phyloP scores from a whole-genome alignment of 2,888 invertebrate species.

The Cinara cedri region DNA sequence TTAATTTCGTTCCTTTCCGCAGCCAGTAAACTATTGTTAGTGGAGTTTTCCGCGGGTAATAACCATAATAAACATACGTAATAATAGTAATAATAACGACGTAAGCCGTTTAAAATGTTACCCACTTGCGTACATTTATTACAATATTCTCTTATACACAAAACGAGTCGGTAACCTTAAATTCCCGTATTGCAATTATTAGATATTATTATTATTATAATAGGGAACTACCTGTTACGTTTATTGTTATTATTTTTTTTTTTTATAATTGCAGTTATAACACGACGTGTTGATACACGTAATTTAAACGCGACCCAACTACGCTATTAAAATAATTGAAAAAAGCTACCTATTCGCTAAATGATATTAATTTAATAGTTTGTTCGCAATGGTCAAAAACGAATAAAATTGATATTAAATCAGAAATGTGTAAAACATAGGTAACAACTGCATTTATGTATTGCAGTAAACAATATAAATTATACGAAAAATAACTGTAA shows the following conservation, averaged over 20 bases:
- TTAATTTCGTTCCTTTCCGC: neutral
- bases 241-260: too few species aligned
- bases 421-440: too few species aligned
- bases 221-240: too few species aligned
- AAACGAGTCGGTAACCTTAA: constrained; percentile 9
- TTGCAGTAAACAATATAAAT: neutral
- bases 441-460: too few species aligned
- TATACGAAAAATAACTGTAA: neutral
- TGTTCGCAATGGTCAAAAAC: neutral
- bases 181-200: constrained; percentile 17
- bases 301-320: neutral
- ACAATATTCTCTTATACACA: constrained; percentile 1
- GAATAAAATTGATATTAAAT: neutral
- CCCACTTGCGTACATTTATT: neutral
- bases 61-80: too few species aligned
- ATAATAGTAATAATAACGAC: too few species aligned
- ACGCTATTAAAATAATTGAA: constrained; percentile 18
- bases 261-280: too few species aligned
- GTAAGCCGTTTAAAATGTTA: constrained; percentile 22
- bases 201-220: neutral
- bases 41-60: neutral
- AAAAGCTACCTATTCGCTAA: neutral
- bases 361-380: neutral
- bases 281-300: constrained; percentile 11
- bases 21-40: constrained; percentile 25